Evolutionary conservation across 53 echinoderm and acorn worm genomes (phyloP), one percentile per base, ranked within the genome.

Genomic region (Antedon mediterranea): DNA sequence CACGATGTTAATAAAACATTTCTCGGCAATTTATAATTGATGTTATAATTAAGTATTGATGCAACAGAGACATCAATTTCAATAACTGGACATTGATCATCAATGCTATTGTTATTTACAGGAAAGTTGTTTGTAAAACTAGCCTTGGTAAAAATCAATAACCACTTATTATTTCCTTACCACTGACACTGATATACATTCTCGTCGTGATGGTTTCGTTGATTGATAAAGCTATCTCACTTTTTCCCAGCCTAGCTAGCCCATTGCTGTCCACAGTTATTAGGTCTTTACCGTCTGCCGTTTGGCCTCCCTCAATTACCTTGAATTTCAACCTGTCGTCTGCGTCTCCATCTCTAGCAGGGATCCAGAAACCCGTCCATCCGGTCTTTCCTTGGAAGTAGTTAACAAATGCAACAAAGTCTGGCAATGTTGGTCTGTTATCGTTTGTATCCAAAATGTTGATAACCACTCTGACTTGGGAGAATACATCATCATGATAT

Each of bases 401-500:
- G 23, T 57, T 57, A 26, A 57, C 57, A 26, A 18, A 57, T 2
- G 57, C 57, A 13, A 8, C 23, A 23, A 57, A 57, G 23, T 57
- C 57, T 57, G 11, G 57, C 23, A 57, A 23, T 18, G 57, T 11
- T 57, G 57, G 57, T 57, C 3, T 23, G 23, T 57, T 57, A 23
- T 57, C 57, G 57, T 57, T 57, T 57, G 57, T 18, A 57, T 57
- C 57, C 57, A 57, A 57, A 2, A 57, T 57, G 57, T 6, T 57
- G 57, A 57, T 18, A 57, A 57, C 57, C 2, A 57, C 57, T 57
- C 57, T 57, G 23, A 20, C 57, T 18, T 57, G 57, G 23, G 57
- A 57, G 57, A 57, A 57, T 9, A 57, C 57, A 26, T 57, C 57
- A 2, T 26, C 57, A 57, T 57, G 57, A 57, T 81, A 90, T 15